Evolutionary conservation across 2,113 vertebrate genomes (phyloP), one percentile per base, ranked within the genome.

Genomic region (Lipotes vexillifer): DNA sequence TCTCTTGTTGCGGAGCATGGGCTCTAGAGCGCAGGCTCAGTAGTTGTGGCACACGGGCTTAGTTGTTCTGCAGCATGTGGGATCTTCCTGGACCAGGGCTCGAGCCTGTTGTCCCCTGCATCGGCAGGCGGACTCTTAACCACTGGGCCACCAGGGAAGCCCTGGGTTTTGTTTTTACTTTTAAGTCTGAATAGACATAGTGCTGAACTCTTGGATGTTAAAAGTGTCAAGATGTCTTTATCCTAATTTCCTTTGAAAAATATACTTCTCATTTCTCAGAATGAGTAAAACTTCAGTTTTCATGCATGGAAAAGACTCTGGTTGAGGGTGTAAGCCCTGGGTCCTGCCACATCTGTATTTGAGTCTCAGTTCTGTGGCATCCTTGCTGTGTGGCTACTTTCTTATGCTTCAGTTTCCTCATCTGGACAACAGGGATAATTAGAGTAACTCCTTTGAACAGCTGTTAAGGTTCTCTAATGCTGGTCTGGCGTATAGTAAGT

Each of bases 221-320:
- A 41, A 17, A 68, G 29, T 10, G 7, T 82, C 81, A 78, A 82
- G 11, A 27, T 80, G 3, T 93, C 41, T 93, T 93, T 55, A 89
- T 86, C 77, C 41, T 95, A 93, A 82, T 88, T 63, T 86, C 27
- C 49, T 93, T 94, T 82, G 66, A 90, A 75, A 97, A 93, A 71
- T 49, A 11, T 20, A 82, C 31, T 83, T 78, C 25, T 88, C 5
- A 29, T 77, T 95, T 93, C 81, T 87, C 20, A 31, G 49, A 33
- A 12, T 82, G 33, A 57, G 44, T 23, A 91, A 85, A 88, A 88
- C 63, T 66, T 71, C 11, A 38, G 15, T 87, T 88, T 75, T 38
- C n/a, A 6, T 57, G 23, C 7, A 3, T 81, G 29, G 27, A 74
- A 74, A 87, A 9, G 36, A 29, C 25, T 71, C n/a, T 93, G 55